Conservation (phyloP, 2,888 invertebrate genomes). For the Seira sanloemensis region DNA sequence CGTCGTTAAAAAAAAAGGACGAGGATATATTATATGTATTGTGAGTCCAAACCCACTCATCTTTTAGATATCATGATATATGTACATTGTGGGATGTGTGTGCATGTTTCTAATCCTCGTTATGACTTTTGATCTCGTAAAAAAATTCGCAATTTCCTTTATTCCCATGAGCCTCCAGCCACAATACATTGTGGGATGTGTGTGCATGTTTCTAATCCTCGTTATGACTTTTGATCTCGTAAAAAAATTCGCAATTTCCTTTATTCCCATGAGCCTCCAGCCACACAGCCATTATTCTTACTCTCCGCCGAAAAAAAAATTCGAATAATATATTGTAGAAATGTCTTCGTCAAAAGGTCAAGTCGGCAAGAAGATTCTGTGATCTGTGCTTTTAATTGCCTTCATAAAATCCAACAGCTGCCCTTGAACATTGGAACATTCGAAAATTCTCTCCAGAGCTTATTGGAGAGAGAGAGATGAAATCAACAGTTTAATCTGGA, state of each 20-base stretch:
- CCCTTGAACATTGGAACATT: neutral
- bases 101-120: neutral
- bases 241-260: neutral
- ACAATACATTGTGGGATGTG: no score
- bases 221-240: neutral
- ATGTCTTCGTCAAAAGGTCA: neutral
- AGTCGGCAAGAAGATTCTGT: neutral
- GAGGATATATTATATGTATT: neutral
- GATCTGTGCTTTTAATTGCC: neutral
- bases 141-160: neutral
- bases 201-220: neutral
- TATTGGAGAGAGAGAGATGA: neutral
- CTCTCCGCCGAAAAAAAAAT: neutral
- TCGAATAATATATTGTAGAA: neutral
- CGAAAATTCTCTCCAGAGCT: neutral
- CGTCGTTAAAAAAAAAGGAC: neutral
- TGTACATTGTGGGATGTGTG: no score
- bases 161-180: neutral
- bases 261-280: neutral
- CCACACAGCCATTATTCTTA: neutral
- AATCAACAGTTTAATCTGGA: neutral
- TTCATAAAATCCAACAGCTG: neutral
- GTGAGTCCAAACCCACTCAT: neutral
- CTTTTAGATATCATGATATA: neutral
- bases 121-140: neutral